Evolutionary conservation across 2,113 vertebrate species (phyloP).

Genomic region (Cryptoleucopteryx plumbea): DNA sequence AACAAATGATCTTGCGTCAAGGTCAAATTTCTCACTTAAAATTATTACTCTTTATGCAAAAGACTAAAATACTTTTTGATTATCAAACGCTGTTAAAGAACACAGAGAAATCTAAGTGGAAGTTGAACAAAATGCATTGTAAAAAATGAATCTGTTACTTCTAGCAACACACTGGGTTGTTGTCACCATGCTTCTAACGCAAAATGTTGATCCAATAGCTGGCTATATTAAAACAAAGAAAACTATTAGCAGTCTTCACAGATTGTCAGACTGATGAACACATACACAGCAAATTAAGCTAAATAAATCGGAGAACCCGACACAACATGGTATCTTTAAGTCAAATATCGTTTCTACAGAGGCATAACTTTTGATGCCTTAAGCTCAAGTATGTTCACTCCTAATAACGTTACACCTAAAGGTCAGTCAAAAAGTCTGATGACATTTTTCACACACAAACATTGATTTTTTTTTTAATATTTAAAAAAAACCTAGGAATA

Average conservation of each 20-base stretch:
- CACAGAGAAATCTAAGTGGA: neutral
- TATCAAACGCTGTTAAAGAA: neutral
- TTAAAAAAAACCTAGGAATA: neutral
- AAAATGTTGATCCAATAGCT: neutral
- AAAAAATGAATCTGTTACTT: neutral
- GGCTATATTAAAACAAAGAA: neutral
- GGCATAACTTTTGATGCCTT: neutral
- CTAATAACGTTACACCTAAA: neutral
- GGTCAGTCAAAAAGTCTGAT: neutral
- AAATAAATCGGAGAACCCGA: neutral
- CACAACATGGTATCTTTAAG: neutral
- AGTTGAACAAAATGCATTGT: neutral
- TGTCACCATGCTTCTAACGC: neutral
- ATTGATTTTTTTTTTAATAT: too few relatives aligned
- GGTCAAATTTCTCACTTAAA: neutral
- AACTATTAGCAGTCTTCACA: neutral
- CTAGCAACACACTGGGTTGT: neutral
- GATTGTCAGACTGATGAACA: neutral
- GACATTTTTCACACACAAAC: neutral
- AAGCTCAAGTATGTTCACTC: neutral
- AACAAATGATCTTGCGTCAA: fast-evolving
- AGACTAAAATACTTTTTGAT: too few relatives aligned
- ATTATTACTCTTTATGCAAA: too few relatives aligned
- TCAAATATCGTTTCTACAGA: neutral
- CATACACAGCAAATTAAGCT: neutral